Evolutionary conservation across 2,888 invertebrate genomes (phyloP), one percentile per base, ranked within the genome.

Genomic region (Vesta saturnalis): DNA sequence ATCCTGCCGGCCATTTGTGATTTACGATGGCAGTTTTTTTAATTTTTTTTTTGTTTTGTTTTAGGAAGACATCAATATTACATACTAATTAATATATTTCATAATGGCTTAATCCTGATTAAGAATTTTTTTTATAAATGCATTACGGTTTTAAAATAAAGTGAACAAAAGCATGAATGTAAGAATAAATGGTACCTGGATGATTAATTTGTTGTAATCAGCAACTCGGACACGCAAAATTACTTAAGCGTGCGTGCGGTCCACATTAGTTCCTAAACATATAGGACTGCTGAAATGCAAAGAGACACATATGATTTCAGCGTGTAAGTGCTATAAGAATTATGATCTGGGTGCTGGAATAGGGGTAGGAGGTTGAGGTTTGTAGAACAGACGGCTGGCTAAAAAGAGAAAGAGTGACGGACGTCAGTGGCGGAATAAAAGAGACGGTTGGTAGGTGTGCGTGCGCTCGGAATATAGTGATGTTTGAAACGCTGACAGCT

Each of bases 401-500:
- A 69, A 72, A 72, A 66, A 63, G 74, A 72, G 70, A 70, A 57
- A 68, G 70, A 69, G 63, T 54, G 62, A 70, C 63, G 64, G 46
- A 19, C 43, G 16, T 35, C 63, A 21, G 63, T 69, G 72, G 64
- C 66, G 74, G 63, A 58, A 73, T 67, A 76, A 77, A 74, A 72
- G 78, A 77, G 76, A 77, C 74, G 73, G 73, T 71, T 70, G 76
- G 77, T 77, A 78, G 77, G 80, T 79, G 79, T 83, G 83, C 82
- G 83, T 83, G 83, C 83, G 83, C 82, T 77, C 80, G 78, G 79
- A 80, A 81, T 81, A 77, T 79, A 82, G 83, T 84, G 84, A 85
- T 84, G 84, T 84, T 84, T 83, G 84, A 83, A 84, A 83, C 82
- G 84, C 84, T 85, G 85, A 85, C 85, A 85, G 82, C 82, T 83